phyloP scores from a whole-genome alignment of 2,888 invertebrate species.

The Drosophila buzzatii region DNA sequence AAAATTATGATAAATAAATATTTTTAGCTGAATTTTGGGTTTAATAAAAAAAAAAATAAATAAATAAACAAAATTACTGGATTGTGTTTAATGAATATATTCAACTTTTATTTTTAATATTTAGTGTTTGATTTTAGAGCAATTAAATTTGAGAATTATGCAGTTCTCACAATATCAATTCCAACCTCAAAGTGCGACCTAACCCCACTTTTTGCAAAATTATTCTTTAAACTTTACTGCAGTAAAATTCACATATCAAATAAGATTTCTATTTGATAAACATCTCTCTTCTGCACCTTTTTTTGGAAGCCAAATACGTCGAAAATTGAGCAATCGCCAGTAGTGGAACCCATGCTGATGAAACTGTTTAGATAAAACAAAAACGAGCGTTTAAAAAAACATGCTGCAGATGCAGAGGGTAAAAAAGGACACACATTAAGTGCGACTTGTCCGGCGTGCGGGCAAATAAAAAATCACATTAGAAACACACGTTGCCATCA shows the following conservation, averaged over 20 bases:
- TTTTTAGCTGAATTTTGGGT: no score
- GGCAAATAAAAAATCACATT: constrained; percentile 80
- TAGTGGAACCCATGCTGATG: constrained; percentile 41
- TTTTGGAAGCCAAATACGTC: constrained; percentile 30
- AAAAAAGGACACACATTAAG: constrained; percentile 47
- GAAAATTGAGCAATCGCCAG: constrained; percentile 58
- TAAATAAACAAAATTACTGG: no score
- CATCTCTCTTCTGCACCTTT: background rate
- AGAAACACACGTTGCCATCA: constrained; percentile 80
- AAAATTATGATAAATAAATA: background rate
- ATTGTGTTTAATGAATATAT: no score
- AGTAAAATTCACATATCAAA: background rate
- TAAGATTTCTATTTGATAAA: constrained; percentile 1
- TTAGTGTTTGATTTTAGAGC: no score
- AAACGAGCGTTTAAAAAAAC: constrained; percentile 43
- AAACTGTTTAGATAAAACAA: constrained; percentile 55
- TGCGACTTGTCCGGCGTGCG: constrained; percentile 36
- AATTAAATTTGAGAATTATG: background rate
- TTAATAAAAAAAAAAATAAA: no score
- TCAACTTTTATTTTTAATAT: no score
- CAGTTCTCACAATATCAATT: background rate
- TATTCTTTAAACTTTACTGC: background rate
- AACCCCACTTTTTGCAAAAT: background rate
- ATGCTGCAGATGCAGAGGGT: constrained; percentile 27
- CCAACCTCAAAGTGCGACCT: background rate